Base-by-base conservation (phyloP, 2,888 invertebrate species). In the Chirona hameri region DNA sequence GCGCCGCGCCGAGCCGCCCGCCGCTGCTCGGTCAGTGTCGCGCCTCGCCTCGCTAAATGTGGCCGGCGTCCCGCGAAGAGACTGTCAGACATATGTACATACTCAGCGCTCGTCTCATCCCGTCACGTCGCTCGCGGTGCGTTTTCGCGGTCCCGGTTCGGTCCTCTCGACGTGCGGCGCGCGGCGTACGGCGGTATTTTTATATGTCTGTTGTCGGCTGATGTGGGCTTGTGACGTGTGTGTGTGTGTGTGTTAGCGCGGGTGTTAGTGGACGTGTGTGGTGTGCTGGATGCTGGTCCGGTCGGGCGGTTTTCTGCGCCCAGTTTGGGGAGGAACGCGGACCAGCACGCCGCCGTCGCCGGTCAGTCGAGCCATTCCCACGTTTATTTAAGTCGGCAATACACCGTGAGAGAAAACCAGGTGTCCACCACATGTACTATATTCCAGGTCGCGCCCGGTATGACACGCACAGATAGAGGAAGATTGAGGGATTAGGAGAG, bases 1-100 rank as follows among this genome's bases (percentile, higher is more conserved):
- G 57, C 52, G 52, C 52, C 52, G 52, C 57, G 60, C 24, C 60
- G 60, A 21, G 60, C 55, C 60, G 60, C 60, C 60, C 21, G 39
- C 24, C 65, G 18, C 76, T 39, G 2, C 39, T 39, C 52, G 52
- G 52, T 52, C 52, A 52, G 52, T 52, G 52, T 52, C 52, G 3
- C 52, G 5, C 52, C 52, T 12, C 52, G 52, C 52, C 12, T 18
- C 52, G 52, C 5, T 12, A 7, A 39, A 39, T 2, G 39, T 1
- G 52, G 12, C 52, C 52, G 52, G 52, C 15, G 7, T 15, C 52
- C 18, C 83, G 72, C 46, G 39, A 39, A 39, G 39, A 39, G 39
- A 39, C 39, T 7, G 39, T 39, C 60, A 39, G 80, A 60, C 79
- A 82, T 65, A 27, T 65, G 60, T 69, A 82, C 29, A 52, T 82